Base-by-base conservation (phyloP, 2,888 invertebrate species). In the Dryobota labecula region DNA sequence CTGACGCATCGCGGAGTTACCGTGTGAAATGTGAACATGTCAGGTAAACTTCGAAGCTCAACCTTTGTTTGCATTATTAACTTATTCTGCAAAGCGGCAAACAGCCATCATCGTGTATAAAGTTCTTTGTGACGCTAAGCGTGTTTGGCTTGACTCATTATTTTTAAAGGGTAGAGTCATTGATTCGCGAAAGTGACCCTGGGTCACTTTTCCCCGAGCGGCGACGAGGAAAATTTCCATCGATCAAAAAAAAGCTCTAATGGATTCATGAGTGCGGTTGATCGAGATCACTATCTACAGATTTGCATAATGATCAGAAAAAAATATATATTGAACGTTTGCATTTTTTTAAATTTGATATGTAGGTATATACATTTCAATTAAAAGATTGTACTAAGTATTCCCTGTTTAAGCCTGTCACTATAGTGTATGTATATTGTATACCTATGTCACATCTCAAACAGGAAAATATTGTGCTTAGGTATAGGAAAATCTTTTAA, bases 91-190 rank as follows among this genome's bases (percentile, higher is more conserved):
- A 92, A 92, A 90, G 86, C 83, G 80, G 91, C 90, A 94, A 95
- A 95, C 92, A 94, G 78, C 85, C 89, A 94, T 94, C 90, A 94
- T 94, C 90, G 88, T 88, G 90, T 90, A 92, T 91, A 89, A 89
- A 93, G 86, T 90, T 89, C 92, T 95, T 95, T 95, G 94, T 94
- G 92, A 90, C 87, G 88, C 82, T 86, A 86, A 88, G 51, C 87
- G 75, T 93, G 89, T 94, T 94, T 93, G 89, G 76, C 77, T 90
- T 95, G 95, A 95, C 88, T 95, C 95, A 95, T 87, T 85, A 86
- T 87, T 87, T 87, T 88, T 82, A 90, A 91, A 90, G 90, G 90
- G 91, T 86, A 83, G 66, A 91, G 83, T 88, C 84, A 85, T 84
- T 86, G 86, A 89, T 91, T 89, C 87, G 88, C 88, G 89, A 90